phyloP scores from a whole-genome alignment of 2,113 vertebrate species.

The Mustela nigripes region DNA sequence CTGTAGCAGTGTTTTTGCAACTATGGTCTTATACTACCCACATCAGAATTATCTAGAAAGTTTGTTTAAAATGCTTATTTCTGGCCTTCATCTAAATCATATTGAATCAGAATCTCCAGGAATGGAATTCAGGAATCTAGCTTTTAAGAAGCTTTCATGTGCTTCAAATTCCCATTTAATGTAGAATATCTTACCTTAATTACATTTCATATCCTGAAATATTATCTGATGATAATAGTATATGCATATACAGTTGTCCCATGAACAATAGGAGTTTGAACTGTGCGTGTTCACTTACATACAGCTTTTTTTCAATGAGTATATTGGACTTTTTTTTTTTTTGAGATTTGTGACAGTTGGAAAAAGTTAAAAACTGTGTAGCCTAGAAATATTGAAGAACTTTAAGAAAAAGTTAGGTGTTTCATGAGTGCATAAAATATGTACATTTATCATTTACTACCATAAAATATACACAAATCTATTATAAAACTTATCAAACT shows the following conservation, averaged over 20 bases:
- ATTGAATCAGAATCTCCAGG: not conserved
- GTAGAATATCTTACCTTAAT: not conserved
- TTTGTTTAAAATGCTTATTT: constrained; percentile 27
- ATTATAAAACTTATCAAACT: not conserved
- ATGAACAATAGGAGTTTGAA: not conserved
- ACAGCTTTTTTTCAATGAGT: not conserved
- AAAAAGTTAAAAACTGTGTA: not conserved
- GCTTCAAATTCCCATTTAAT: not conserved
- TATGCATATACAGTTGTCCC: not conserved
- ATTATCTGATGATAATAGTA: not conserved
- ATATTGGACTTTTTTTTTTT: not conserved
- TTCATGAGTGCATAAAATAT: not conserved
- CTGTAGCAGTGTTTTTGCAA: not conserved
- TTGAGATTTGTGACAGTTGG: not conserved
- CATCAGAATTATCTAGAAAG: not conserved
- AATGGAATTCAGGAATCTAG: not conserved
- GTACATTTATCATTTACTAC: not conserved
- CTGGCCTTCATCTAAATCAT: not conserved
- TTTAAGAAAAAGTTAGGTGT: not conserved
- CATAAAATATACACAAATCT: not conserved
- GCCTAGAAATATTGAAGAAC: not conserved
- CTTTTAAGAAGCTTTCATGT: not conserved
- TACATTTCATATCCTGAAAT: not conserved
- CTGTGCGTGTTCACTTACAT: not conserved
- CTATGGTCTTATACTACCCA: not conserved